phyloP scores from a whole-genome alignment of 2,113 vertebrate genomes.

The Odocoileus hemionus region DNA sequence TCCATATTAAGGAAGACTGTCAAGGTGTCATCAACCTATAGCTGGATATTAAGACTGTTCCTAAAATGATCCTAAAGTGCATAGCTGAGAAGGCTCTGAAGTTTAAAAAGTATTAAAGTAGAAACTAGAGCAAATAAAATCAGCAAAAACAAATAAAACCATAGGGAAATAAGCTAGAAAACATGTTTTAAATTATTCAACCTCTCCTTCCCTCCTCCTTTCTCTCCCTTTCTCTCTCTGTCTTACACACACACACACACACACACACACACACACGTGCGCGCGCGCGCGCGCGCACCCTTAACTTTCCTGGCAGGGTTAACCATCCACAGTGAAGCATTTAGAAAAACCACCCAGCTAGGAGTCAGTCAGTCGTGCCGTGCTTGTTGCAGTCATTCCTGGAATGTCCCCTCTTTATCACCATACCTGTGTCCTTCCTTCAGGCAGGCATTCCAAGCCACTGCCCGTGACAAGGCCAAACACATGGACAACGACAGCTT shows the following conservation, averaged over 20 bases:
- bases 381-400: not conserved
- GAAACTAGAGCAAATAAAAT: not conserved
- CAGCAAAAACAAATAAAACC: not conserved
- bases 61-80: not conserved
- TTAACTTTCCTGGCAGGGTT: not conserved
- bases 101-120: not conserved
- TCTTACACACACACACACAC: not conserved
- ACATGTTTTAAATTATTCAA: not conserved
- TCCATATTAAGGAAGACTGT: not conserved
- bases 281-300: accelerated
- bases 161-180: not conserved
- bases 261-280: not conserved
- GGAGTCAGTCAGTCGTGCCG: not conserved
- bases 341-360: not conserved
- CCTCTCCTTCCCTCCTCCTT: not conserved
- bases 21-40: not conserved
- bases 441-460: not conserved
- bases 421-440: not conserved
- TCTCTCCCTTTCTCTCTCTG: not conserved
- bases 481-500: slow-evolving; percentile 75
- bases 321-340: not conserved
- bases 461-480: slow-evolving; percentile 42
- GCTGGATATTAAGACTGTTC: not conserved
- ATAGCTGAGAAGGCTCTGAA: not conserved
- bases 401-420: not conserved